Percentiles rank a stretch among this genome's conserved stretches.
These are phyloP conservation scores for Eudyptes chrysolophus DNA, from an alignment of 2,113 vertebrate genomes.

Conservation along the genomic window DNA sequence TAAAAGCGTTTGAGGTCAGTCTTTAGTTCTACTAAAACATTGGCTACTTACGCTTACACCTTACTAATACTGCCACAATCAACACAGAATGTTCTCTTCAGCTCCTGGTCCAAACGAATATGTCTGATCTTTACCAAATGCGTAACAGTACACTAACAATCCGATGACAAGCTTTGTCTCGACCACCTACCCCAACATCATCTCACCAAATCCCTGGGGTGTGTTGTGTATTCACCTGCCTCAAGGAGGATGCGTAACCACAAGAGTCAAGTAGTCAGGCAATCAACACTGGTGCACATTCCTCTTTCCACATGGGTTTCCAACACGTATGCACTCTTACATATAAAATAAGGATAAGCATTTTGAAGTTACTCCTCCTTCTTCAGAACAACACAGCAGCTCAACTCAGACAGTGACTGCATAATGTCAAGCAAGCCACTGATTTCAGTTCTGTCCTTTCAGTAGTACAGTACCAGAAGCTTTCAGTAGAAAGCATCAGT, in stretches of 20 bases:
- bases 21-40: not conserved
- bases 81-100: not conserved
- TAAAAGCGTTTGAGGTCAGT: not conserved
- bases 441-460: not conserved
- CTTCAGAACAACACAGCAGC: not conserved
- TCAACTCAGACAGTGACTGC: not conserved
- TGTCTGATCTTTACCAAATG: not conserved
- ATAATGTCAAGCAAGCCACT: not conserved
- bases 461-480: not conserved
- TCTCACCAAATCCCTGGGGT: not conserved
- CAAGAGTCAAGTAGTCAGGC: not conserved
- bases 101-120: not conserved
- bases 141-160: not conserved
- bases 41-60: not conserved
- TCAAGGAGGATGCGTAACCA: not conserved
- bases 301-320: not conserved
- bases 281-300: not conserved
- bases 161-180: not conserved
- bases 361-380: not conserved
- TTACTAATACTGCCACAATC: not conserved
- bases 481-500: not conserved
- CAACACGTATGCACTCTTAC: not conserved
- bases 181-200: not conserved
- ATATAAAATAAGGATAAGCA: fast-evolving
- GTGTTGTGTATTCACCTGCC: not conserved